Percentiles rank a stretch among this genome's conserved stretches.
phyloP scores from a whole-genome alignment of 2,888 invertebrate species.

The Nemurella pictetii region DNA sequence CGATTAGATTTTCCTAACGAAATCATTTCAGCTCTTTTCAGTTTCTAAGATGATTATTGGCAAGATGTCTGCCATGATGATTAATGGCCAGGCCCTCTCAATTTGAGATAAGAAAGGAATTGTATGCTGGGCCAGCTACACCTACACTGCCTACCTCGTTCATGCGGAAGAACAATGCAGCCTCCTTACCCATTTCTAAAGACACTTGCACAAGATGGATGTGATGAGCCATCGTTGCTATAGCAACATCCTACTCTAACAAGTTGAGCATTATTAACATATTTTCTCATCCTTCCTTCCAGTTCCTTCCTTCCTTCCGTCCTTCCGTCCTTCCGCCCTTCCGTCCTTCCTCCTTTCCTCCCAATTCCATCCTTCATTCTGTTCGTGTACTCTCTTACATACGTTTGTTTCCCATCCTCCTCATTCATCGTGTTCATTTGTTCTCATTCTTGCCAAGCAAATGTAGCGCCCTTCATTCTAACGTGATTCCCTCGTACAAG shows the following conservation, averaged over 20 bases:
- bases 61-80: too few species aligned
- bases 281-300: conserved; percentile 17
- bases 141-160: too few species aligned
- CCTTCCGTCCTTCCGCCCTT: conserved; percentile 2
- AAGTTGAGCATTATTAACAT: conserved; percentile 16
- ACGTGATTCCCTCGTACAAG: conserved; percentile 9
- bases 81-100: too few species aligned
- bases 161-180: background rate
- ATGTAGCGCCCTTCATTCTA: conserved; percentile 2
- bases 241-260: conserved; percentile 8
- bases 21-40: too few species aligned
- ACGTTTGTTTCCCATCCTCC: background rate
- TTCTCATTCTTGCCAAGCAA: conserved; percentile 25
- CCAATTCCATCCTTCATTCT: background rate
- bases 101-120: too few species aligned
- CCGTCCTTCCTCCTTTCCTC: background rate
- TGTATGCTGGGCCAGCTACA: too few species aligned
- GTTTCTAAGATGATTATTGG: too few species aligned
- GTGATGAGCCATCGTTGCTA: background rate
- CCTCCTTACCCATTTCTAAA: background rate
- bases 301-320: background rate
- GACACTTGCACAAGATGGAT: conserved; percentile 8
- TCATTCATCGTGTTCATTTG: conserved; percentile 7
- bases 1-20: too few species aligned
- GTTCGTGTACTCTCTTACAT: background rate